These are phyloP conservation scores for Mustela nigripes DNA, from an alignment of 2,113 vertebrate genomes.

Conservation along the genomic window DNA sequence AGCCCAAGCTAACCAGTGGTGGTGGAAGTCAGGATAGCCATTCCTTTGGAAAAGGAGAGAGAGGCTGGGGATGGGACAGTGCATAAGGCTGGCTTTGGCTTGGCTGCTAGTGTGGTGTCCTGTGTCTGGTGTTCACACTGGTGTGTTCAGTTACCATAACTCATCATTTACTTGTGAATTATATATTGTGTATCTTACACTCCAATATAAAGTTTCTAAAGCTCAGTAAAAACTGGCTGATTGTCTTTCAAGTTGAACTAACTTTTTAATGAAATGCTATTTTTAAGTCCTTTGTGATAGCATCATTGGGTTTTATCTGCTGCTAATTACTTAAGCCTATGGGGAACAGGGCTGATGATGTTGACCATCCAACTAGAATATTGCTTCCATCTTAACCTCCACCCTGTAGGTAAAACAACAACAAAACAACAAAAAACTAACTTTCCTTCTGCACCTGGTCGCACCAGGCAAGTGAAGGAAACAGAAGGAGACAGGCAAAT, in stretches of 20 bases:
- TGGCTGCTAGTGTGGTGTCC: not conserved
- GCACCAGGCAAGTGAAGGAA: not conserved
- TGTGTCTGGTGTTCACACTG: not conserved
- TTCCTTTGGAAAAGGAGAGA: not conserved
- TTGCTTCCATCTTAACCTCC: not conserved
- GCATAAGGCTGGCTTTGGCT: not conserved
- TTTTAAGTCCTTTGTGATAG: not conserved
- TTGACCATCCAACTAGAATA: not conserved
- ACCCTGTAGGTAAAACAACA: not conserved
- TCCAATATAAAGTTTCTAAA: not conserved
- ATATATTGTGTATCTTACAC: not conserved
- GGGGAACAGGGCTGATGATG: not conserved
- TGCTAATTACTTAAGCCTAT: not conserved
- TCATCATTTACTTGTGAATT: not conserved
- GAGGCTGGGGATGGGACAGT: not conserved
- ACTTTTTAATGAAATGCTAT: not conserved
- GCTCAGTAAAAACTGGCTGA: not conserved
- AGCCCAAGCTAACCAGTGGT: not conserved
- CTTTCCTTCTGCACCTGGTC: constrained; percentile 22
- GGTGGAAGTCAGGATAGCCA: not conserved
- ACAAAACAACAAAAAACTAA: not conserved
- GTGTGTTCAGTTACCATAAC: not conserved
- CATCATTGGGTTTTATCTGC: constrained; percentile 38
- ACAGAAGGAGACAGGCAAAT: not conserved
- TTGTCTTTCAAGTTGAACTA: not conserved